A percentile compares a stretch with the other conserved stretches of the same genome.
Evolutionary conservation across 1,140 invertebrate genomes (phyloP).

Genomic region (Cotesia typhae): DNA sequence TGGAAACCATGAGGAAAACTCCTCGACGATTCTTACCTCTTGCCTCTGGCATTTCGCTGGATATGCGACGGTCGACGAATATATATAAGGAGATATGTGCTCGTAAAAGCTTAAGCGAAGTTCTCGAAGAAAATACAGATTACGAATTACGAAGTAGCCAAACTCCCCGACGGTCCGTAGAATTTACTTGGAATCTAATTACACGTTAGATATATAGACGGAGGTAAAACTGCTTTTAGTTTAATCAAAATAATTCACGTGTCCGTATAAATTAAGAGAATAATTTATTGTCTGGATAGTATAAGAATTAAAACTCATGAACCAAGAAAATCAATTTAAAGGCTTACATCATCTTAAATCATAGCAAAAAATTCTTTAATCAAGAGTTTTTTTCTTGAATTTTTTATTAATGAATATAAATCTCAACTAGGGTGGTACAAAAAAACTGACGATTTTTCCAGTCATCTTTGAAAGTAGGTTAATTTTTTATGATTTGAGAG

Average conservation of each 20-base stretch:
- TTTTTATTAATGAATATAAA: too few relatives aligned
- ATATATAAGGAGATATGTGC: conserved; percentile 50
- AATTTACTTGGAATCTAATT: conserved; percentile 29
- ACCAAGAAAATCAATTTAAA: too few relatives aligned
- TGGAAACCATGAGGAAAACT: conserved; percentile 50
- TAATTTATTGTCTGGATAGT: background rate
- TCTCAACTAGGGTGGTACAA: too few relatives aligned
- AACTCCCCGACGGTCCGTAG: conserved; percentile 23
- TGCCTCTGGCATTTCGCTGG: conserved; percentile 43
- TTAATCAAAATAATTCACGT: conserved; percentile 29
- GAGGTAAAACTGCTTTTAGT: conserved; percentile 2
- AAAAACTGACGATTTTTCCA: too few relatives aligned
- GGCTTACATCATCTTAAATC: too few relatives aligned
- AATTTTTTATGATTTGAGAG: too few relatives aligned
- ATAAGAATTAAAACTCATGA: too few relatives aligned
- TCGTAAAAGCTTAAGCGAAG: conserved; percentile 54
- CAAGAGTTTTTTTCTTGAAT: too few relatives aligned
- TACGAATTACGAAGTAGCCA: conserved; percentile 51
- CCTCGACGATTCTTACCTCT: conserved; percentile 50
- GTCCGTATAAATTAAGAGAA: background rate
- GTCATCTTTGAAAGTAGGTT: too few relatives aligned
- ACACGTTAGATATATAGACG: background rate
- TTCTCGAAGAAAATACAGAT: conserved; percentile 63
- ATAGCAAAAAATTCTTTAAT: too few relatives aligned
- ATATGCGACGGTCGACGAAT: conserved; percentile 32